These are phyloP conservation scores for Sarcophaga rosellei DNA, from an alignment of 2,888 invertebrate genomes.

Conservation along the genomic window DNA sequence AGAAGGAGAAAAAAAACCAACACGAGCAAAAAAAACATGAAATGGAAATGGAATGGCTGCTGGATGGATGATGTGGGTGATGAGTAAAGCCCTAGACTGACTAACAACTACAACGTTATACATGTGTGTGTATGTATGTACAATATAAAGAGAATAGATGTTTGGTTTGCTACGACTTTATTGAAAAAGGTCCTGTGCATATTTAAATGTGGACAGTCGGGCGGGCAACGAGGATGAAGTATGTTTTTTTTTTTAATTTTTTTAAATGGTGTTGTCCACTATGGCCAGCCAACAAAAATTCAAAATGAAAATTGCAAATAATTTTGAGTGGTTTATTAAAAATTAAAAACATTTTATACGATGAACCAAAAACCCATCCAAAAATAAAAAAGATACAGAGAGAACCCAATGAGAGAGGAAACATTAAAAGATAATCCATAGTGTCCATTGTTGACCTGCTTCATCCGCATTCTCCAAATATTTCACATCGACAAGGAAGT, in stretches of 20 bases:
- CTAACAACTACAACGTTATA: background rate
- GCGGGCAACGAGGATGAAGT: background rate
- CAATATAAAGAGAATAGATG: background rate
- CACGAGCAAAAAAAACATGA: too few relatives aligned
- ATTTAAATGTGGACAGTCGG: constrained; percentile 41
- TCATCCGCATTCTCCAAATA: too few relatives aligned
- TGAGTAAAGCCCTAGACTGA: background rate
- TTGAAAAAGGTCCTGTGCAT: constrained; percentile 54
- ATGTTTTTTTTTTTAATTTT: too few relatives aligned
- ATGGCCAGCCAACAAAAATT: constrained; percentile 47
- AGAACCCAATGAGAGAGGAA: background rate
- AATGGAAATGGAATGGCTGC: background rate
- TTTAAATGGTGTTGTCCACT: constrained; percentile 35
- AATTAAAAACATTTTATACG: constrained; percentile 63
- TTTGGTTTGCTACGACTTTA: background rate
- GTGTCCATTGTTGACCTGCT: too few relatives aligned
- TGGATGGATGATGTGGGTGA: background rate
- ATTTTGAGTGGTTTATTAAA: constrained; percentile 68
- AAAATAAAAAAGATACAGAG: constrained; percentile 9
- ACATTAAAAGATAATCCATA: background rate
- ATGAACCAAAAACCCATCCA: constrained; percentile 42
- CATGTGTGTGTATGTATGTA: too few relatives aligned
- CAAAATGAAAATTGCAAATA: constrained; percentile 67
- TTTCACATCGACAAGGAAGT: too few relatives aligned
- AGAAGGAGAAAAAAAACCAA: background rate